A percentile compares a stretch with the other conserved stretches of the same genome.
Conservation (phyloP, 2,888 invertebrate genomes). For the Tipula vernalis region DNA sequence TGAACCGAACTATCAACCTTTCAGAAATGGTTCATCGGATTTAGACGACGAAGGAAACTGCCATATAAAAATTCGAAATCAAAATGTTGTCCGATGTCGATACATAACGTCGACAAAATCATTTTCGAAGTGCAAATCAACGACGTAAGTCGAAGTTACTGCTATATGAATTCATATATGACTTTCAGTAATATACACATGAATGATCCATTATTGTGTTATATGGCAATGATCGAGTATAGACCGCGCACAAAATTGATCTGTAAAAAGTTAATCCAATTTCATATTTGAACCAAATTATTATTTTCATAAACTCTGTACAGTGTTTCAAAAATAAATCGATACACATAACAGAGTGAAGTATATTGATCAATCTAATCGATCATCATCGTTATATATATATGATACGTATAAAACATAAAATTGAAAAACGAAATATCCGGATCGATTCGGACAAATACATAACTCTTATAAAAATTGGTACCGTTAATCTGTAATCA, state of each 20-base stretch:
- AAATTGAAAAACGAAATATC: not conserved
- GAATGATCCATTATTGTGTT: not conserved
- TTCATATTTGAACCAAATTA: not conserved
- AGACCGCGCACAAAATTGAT: not conserved
- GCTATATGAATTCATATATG: no score
- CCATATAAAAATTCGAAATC: no score
- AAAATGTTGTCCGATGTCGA: no score
- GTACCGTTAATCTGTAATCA: not conserved
- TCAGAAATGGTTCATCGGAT: no score
- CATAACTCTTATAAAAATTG: not conserved
- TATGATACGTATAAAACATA: not conserved
- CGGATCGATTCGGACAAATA: not conserved
- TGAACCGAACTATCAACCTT: no score
- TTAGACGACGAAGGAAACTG: no score
- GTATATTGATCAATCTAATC: not conserved
- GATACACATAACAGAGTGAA: not conserved
- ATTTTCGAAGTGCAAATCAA: no score
- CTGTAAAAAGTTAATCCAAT: not conserved
- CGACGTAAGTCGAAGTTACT: no score
- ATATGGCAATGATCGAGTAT: not conserved
- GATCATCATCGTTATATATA: not conserved
- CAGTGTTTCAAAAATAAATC: not conserved
- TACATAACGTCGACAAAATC: no score
- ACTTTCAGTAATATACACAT: no score
- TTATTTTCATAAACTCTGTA: not conserved